phyloP scores from a whole-genome alignment of 2,113 vertebrate species.

The Microtus richardsoni region DNA sequence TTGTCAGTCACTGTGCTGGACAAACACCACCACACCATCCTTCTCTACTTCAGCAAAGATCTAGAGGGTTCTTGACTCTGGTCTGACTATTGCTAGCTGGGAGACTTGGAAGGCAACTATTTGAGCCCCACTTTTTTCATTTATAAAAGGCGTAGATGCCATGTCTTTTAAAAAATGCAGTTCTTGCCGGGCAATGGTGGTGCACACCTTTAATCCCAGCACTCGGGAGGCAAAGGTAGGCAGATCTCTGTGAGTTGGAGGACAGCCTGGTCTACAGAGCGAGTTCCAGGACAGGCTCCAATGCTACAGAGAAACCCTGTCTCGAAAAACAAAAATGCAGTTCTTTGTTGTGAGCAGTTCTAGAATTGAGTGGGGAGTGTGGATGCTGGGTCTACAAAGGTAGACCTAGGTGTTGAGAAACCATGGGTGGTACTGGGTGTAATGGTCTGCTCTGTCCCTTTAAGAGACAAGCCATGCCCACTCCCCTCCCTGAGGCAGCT shows the following conservation, averaged over 20 bases:
- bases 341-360: background rate
- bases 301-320: too few relatives aligned
- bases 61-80: background rate
- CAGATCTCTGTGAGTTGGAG: too few relatives aligned
- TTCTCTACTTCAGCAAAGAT: background rate
- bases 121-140: background rate
- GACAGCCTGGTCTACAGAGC: too few relatives aligned
- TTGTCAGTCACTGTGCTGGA: background rate
- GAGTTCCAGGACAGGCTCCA: too few relatives aligned
- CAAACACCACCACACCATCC: background rate
- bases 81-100: background rate
- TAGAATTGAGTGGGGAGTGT: accelerated
- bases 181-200: too few relatives aligned
- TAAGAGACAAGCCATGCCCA: too few relatives aligned
- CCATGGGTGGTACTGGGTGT: background rate
- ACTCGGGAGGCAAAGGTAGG: too few relatives aligned
- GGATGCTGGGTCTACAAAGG: background rate
- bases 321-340: background rate
- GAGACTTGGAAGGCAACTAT: background rate
- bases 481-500: too few relatives aligned
- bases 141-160: background rate
- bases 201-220: too few relatives aligned
- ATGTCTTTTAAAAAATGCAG: background rate
- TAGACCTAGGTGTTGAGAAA: background rate
- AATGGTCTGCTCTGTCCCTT: too few relatives aligned